Evolutionary conservation across 2,113 vertebrate species (phyloP), one percentile per base, ranked within the genome.

Genomic region (Phylloscopus trochilus): DNA sequence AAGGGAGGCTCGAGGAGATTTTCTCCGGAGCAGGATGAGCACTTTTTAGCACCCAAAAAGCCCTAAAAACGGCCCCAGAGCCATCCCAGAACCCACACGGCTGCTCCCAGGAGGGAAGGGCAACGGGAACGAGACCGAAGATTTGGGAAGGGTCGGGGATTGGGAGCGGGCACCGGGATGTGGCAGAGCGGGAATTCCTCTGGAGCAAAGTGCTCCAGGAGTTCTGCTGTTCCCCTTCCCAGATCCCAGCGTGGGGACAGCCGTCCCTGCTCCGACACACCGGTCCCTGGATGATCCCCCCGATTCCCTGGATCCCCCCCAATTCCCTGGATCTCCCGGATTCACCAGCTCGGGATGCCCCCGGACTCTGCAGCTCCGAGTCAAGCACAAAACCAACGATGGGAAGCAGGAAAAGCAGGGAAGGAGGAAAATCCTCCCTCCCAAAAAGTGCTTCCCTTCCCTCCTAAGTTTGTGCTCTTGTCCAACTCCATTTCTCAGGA

Each of bases 61-160:
- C 14, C 59, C n/a, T 3, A 17, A 41, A 79, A 68, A 58, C 17
- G 3, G 17, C 8, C 37, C 11, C 3, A 1, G 52, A 75, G 17
- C 44, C 3, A 0, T 14, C 31, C 7, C 9, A 2, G 67, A 8
- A 33, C 4, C 11, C 9, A 4, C 19, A 19, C 1, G 27, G 67
- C 55, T 39, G 55, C 46, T 53, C 55, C 55, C 2, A 5, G 35
- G 11, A 33, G 44, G 37, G 24, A n/a, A 12, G 3, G 20, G 75
- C 43, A 66, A 33, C 0, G 18, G 60, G 60, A n/a, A 37, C 0
- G 1, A 0, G 4, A 8, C 0, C 7, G 0, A 13, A 16, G 23
- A 30, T 44, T 14, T 28, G 68, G 87, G 68, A 33, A 53, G 16
- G 21, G 12, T 41, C 1, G 19, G 66, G 66, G 66, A 41, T 7